Conservation (phyloP, 2,888 invertebrate genomes). For the Drosophila demipolita region DNA sequence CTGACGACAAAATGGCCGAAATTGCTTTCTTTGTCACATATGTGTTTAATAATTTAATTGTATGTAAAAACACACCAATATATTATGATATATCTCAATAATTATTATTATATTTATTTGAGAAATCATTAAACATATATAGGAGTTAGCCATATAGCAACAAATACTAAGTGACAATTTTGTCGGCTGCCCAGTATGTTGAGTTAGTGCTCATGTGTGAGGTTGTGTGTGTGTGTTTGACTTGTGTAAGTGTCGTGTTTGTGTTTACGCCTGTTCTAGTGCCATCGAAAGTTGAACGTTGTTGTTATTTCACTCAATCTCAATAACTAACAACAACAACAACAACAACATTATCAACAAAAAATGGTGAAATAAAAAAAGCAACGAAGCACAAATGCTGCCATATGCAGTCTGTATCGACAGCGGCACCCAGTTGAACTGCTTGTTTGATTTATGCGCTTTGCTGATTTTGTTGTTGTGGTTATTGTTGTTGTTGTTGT, state of each 20-base stretch:
- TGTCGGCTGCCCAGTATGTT: constrained; percentile 37
- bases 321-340: constrained; percentile 51
- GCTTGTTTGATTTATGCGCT: constrained; percentile 64
- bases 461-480: constrained; percentile 43
- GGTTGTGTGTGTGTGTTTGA: neutral
- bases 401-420: constrained; percentile 59
- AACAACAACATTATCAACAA: constrained; percentile 6
- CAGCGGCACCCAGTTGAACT: constrained; percentile 7
- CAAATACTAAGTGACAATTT: constrained; percentile 12
- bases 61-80: neutral
- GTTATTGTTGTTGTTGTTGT: constrained; percentile 44
- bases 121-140: neutral
- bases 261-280: constrained; percentile 56
- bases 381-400: constrained; percentile 57
- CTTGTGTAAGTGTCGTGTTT: constrained; percentile 13
- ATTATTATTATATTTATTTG: neutral
- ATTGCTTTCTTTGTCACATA: constrained; percentile 4
- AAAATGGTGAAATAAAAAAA: constrained; percentile 10
- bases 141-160: neutral
- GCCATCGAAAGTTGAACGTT: constrained; percentile 51
- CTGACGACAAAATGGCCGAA: constrained; percentile 24
- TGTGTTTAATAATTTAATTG: neutral
- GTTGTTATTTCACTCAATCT: constrained; percentile 54
- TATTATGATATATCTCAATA: neutral
- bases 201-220: neutral